Conservation (phyloP, 2,888 invertebrate genomes). For the Brenthis hecate region DNA sequence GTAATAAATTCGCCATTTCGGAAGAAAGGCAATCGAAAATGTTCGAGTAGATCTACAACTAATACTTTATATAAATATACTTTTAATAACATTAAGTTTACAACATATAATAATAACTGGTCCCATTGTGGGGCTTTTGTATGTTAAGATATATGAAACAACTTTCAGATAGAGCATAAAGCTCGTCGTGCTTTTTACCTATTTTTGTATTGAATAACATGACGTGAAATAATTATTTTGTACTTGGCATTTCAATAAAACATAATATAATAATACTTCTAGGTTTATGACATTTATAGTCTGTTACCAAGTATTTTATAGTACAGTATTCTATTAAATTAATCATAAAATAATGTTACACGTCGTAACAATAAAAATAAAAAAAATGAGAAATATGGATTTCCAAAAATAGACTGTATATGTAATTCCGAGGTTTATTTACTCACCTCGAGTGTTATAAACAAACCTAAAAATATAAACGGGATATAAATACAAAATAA, state of each 20-base stretch:
- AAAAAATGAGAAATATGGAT: slow-evolving; percentile 21
- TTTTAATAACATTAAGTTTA: slow-evolving; percentile 12
- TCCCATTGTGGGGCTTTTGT: background rate
- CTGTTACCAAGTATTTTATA: slow-evolving; percentile 20
- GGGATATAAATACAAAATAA: slow-evolving; percentile 49
- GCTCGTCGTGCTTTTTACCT: background rate
- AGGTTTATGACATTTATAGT: slow-evolving; percentile 27
- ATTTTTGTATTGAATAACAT: background rate
- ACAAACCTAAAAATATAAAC: slow-evolving; percentile 48
- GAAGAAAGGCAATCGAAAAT: slow-evolving; percentile 65
- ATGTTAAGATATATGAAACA: slow-evolving; percentile 5
- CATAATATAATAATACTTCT: slow-evolving; percentile 27
- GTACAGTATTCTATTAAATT: slow-evolving; percentile 12
- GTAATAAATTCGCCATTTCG: slow-evolving; percentile 77
- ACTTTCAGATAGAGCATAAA: background rate
- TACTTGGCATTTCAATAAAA: slow-evolving; percentile 32
- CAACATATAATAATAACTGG: slow-evolving; percentile 33
- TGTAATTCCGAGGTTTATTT: slow-evolving; percentile 25
- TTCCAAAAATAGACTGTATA: slow-evolving; percentile 32
- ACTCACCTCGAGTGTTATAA: slow-evolving; percentile 22
- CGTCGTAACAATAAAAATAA: slow-evolving; percentile 22
- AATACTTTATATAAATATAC: slow-evolving; percentile 15
- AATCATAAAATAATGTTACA: slow-evolving; percentile 23
- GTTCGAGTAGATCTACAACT: slow-evolving; percentile 26
- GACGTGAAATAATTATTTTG: slow-evolving; percentile 17